Base-by-base conservation (phyloP, 2,797 vertebrate species). In the Erethizon dorsatum region DNA sequence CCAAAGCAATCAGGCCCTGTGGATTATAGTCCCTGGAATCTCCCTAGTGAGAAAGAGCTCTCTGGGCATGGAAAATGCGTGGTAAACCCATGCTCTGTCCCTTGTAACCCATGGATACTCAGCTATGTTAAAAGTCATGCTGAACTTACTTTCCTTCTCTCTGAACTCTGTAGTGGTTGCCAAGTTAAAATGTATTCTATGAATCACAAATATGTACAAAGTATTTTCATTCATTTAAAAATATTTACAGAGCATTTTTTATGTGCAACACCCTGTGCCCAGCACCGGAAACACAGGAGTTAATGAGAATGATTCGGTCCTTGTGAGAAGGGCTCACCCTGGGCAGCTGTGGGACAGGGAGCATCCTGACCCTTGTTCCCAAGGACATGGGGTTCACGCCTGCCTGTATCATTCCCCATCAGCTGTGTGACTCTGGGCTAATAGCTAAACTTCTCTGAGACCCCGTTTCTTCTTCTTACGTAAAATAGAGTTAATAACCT, bases 151-250 rank as follows among this genome's bases (percentile, higher is more conserved):
- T 79, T 88, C 59, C 85, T 73, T 41, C 41, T 26, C 26, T n/a
- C 67, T 87, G 24, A 87, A 20, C 31, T 57, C 37, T 50, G 2
- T 59, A 10, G 4, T 31, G 2, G 24, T 89, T 45, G 50, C 41
- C 56, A 95, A 78, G 57, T 83, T 57, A 91, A 33, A 93, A 52
- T 77, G 2, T 82, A 31, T 50, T 31, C 67, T 80, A 86, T 92
- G 88, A 47, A 86, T 87, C 26, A n/a, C 37, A 52, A 54, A 17
- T 78, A 56, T 24, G 56, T 71, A 31, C 24, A 28, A 47, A 90
- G 13, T 1, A 65, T 63, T 90, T 87, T 87, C 20, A 69, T 77
- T 77, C 24, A 77, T 22, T 84, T 90, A 17, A 86, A 77, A 47
- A 47, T 71, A 77, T 6, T 92, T 50, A 18, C 13, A 54, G 73